Conservation (phyloP, 2,797 vertebrate genomes). For the Anguilla obscura region DNA sequence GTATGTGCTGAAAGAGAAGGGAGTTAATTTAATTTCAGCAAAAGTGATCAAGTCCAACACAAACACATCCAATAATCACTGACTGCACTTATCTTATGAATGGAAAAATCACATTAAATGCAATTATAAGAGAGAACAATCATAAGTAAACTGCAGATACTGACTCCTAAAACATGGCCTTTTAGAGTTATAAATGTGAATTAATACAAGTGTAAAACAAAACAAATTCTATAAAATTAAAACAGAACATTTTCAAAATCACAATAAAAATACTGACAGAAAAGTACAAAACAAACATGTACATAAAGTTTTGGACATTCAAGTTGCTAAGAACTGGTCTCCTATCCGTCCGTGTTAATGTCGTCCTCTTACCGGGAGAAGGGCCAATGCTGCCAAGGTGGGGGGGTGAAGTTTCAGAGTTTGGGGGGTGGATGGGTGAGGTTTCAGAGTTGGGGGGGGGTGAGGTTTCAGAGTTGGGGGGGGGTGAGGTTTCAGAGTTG, state of each 20-base stretch:
- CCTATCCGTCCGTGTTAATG: not conserved
- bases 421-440: too few relatives aligned
- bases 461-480: too few relatives aligned
- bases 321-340: not conserved
- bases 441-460: too few relatives aligned
- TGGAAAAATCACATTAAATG: not conserved
- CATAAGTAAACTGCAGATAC: not conserved
- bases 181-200: not conserved
- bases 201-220: constrained; percentile 8
- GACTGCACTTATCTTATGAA: not conserved
- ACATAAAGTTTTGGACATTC: not conserved
- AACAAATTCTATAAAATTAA: constrained; percentile 25
- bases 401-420: not conserved
- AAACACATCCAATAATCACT: not conserved
- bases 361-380: not conserved
- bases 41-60: not conserved
- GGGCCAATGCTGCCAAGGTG: not conserved
- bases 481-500: not conserved
- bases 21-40: not conserved
- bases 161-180: not conserved
- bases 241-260: constrained; percentile 12
- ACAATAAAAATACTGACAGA: constrained; percentile 36
- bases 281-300: constrained; percentile 15
- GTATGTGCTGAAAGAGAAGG: not conserved
- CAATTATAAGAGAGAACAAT: not conserved